Base-by-base conservation (phyloP, 2,888 invertebrate genomes). In the Blera fallax region DNA sequence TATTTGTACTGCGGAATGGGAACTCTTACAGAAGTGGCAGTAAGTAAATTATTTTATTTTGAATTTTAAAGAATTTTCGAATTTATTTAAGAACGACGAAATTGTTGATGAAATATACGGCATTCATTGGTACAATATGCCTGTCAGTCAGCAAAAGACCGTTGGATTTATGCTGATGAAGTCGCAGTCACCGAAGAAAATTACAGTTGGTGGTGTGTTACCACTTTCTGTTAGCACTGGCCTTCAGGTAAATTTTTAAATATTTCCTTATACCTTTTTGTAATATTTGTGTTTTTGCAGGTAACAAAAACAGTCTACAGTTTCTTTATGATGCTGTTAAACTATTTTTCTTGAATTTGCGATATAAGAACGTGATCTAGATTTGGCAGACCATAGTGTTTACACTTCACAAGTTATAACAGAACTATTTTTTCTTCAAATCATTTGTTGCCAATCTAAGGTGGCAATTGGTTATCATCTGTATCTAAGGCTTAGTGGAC, bases 301-400 rank as follows among this genome's bases (percentile, higher is more conserved):
- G 90, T 89, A 81, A 87, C 89, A 67, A 90, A 90, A 88, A 87
- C 89, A 70, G 89, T 89, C 87, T 90, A 88, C 84, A 89, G 90
- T 87, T 87, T 89, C 82, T 87, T 87, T 78, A 88, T 87, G 87
- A 87, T 88, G 87, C 87, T 89, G 87, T 76, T 84, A 62, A 88
- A 70, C 58, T 89, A 88, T 70, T 69, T 88, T 4, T 10, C n/a
- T 14, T 14, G 4, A 14, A n/a, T 37, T n/a, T n/a, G n/a, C n/a
- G n/a, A n/a, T n/a, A n/a, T n/a, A n/a, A n/a, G n/a, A n/a, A n/a
- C n/a, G n/a, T n/a, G n/a, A n/a, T n/a, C n/a, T n/a, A n/a, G n/a
- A n/a, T n/a, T n/a, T n/a, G n/a, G n/a, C n/a, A n/a, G n/a, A n/a
- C n/a, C n/a, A n/a, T n/a, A n/a, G n/a, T n/a, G n/a, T n/a, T n/a